Percentiles rank a stretch among this genome's conserved stretches.
phyloP scores from a whole-genome alignment of 1,140 invertebrate genomes.

The Artemia franciscana region DNA sequence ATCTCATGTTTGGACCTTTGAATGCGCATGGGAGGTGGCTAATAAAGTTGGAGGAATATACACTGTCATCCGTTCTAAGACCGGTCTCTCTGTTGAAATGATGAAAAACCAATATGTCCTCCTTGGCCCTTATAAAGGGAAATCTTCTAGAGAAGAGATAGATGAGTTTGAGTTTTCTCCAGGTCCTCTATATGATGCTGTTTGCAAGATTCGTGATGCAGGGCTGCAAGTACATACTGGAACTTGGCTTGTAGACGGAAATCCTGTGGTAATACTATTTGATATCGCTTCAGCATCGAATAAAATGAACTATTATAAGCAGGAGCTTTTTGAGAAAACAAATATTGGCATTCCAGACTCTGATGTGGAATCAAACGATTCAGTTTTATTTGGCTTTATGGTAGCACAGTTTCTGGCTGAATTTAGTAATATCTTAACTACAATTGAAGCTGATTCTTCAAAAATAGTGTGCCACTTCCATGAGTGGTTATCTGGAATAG shows the following conservation, averaged over 20 bases:
- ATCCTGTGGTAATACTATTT: constrained; percentile 91
- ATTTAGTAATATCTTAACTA: constrained; percentile 25
- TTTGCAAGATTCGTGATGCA: constrained; percentile 52
- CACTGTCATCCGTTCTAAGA: constrained; percentile 94
- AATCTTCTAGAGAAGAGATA: constrained; percentile 77
- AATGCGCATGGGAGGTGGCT: constrained; percentile 81
- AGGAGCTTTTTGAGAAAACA: constrained; percentile 66
- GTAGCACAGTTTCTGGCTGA: constrained; percentile 79
- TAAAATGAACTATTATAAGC: constrained; percentile 89
- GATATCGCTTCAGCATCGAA: constrained; percentile 89
- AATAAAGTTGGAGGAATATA: constrained; percentile 98
- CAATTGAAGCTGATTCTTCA: constrained; percentile 33
- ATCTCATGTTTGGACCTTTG: constrained; percentile 87
- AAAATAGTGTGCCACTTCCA: constrained; percentile 83
- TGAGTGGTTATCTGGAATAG: constrained; percentile 94
- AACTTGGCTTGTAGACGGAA: constrained; percentile 95
- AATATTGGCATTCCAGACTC: constrained; percentile 79
- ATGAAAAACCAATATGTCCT: constrained; percentile 93
- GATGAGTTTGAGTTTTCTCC: constrained; percentile 73
- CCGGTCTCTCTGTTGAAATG: constrained; percentile 90
- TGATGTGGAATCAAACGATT: constrained; percentile 91
- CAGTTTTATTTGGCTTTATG: constrained; percentile 85
- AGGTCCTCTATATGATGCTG: constrained; percentile 49
- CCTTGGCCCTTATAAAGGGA: constrained; percentile 82
- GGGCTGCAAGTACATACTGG: constrained; percentile 86